Evolutionary conservation across 2,113 vertebrate genomes (phyloP).

Genomic region (Epinephelus moara): DNA sequence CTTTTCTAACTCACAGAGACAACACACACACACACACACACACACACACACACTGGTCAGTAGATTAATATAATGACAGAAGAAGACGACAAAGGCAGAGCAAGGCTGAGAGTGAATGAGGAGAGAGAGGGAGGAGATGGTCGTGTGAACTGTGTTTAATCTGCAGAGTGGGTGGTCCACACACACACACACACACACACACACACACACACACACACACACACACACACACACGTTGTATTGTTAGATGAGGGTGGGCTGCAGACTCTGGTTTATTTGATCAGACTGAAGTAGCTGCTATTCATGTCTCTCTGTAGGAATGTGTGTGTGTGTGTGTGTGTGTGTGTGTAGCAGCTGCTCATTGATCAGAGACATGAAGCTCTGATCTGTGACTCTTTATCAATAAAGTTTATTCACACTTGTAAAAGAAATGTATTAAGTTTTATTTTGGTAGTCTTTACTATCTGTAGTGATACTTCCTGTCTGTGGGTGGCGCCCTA

Average conservation of each 20-base stretch:
- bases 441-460: too few species aligned
- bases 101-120: constrained; percentile 35
- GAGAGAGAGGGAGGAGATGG: constrained; percentile 15
- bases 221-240: background rate
- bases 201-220: constrained; percentile 32
- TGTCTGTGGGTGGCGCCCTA: too few species aligned
- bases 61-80: constrained; percentile 40
- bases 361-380: too few species aligned
- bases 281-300: constrained; percentile 46
- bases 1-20: background rate
- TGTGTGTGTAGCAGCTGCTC: background rate
- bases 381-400: too few species aligned
- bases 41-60: constrained; percentile 20
- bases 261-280: constrained; percentile 33
- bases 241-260: constrained; percentile 47
- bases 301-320: constrained; percentile 25
- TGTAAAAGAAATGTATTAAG: too few species aligned
- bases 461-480: too few species aligned
- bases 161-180: constrained; percentile 63
- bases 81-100: constrained; percentile 34
- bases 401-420: too few species aligned
- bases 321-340: constrained; percentile 15
- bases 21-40: constrained; percentile 29
- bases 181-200: constrained; percentile 50
- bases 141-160: constrained; percentile 55